Evolutionary conservation across 2,797 vertebrate species (phyloP), one percentile per base, ranked within the genome.

Genomic region (Rhinoraja longicauda): DNA sequence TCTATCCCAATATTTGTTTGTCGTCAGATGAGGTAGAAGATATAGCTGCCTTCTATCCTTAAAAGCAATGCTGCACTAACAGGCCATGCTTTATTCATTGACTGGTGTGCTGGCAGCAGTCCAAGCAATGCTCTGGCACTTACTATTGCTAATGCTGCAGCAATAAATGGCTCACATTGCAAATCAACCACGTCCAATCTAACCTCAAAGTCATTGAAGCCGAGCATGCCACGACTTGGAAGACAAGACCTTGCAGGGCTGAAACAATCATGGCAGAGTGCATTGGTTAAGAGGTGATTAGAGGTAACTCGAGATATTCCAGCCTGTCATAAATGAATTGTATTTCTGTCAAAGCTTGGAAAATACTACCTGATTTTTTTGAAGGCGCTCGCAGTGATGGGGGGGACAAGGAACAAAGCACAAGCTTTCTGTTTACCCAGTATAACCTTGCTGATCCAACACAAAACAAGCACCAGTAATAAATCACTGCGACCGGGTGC

Each of bases 201-300:
- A 67, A 88, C 84, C 84, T 88, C 84, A 67, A 88, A 21, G n/a
- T 88, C 84, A 88, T 88, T 88, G 64, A 88, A 67, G 59, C 62
- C 39, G 19, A 36, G 59, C 57, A 67, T 88, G 59, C 64, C 84
- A 36, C 84, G 8, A 36, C 32, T 67, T 59, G 84, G 59, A 88
- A 88, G 84, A 88, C 67, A 62, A 88, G 59, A 62, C 8, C 17
- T 17, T 36, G 84, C n/a, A 88, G 64, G 84, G 62, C 67, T 88
- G n/a, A 88, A 67, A 32, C 84, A 88, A 88, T 88, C 84, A 67
- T 19, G 64, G 62, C 59, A 67, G 15, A 36, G 59, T 36, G 84
- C 59, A 67, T 7, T 13, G 36, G 84, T 88, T 88, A 88, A 36
- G 62, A 32, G n/a, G n/a, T n/a, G 62, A 88, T 67, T 88, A 88